Conservation (phyloP, 2,888 invertebrate species). For the Chromoteleia sp. region DNA sequence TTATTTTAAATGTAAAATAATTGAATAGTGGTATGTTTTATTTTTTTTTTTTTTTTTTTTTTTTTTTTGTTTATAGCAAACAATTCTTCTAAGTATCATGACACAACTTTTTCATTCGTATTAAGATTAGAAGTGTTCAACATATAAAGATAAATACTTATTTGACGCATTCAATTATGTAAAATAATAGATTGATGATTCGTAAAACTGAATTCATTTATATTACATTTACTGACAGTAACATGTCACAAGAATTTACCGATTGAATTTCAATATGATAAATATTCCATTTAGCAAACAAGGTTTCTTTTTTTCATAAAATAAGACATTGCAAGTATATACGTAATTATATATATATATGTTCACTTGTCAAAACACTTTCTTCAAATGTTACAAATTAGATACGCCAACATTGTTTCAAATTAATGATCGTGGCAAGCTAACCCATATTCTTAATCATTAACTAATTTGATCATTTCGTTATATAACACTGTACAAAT, state of each 20-base stretch:
- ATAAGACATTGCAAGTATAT: neutral
- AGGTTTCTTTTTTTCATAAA: neutral
- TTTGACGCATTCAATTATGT: neutral
- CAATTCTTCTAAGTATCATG: constrained; percentile 1
- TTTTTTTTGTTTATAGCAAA: too few species aligned
- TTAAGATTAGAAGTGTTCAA: neutral
- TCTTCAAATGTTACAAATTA: constrained; percentile 10
- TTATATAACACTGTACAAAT: neutral
- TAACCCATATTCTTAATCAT: neutral
- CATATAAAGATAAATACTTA: neutral
- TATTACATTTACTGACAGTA: neutral
- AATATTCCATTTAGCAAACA: neutral
- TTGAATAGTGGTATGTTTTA: too few species aligned
- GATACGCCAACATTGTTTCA: neutral
- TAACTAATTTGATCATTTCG: neutral
- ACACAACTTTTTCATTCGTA: neutral
- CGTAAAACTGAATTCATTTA: neutral
- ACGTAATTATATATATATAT: constrained; percentile 21
- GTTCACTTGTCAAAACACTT: constrained; percentile 15
- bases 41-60: too few species aligned
- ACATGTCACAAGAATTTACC: neutral
- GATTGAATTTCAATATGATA: constrained; percentile 1
- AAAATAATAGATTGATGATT: constrained; percentile 4
- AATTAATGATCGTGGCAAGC: constrained; percentile 24
- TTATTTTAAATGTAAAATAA: too few species aligned